Conservation (phyloP, 2,888 invertebrate species). For the Pandemis heparana region DNA sequence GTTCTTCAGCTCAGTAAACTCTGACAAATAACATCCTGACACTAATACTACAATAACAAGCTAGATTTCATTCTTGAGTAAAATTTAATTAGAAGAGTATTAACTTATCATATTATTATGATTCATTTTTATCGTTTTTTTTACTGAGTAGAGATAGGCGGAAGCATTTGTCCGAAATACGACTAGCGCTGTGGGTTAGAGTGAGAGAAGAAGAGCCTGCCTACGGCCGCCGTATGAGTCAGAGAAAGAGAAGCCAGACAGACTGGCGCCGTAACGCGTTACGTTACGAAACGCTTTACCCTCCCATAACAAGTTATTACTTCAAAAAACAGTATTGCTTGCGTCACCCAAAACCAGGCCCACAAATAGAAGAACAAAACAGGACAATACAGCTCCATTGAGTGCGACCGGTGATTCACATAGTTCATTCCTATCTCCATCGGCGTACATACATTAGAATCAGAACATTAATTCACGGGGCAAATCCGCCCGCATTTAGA, state of each 20-base stretch:
- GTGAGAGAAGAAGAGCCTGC: too few relatives aligned
- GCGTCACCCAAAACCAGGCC: background rate
- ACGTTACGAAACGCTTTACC: too few relatives aligned
- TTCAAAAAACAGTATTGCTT: too few relatives aligned
- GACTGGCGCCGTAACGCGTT: too few relatives aligned
- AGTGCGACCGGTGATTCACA: conserved; percentile 2
- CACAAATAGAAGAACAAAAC: conserved; percentile 8
- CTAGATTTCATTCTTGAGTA: background rate
- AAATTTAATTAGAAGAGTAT: background rate
- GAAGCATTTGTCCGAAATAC: too few relatives aligned
- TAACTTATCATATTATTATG: too few relatives aligned
- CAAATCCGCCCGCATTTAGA: conserved; percentile 33
- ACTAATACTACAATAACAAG: conserved; percentile 24
- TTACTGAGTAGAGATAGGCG: too few relatives aligned
- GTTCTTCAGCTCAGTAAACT: background rate
- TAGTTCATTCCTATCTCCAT: conserved; percentile 31
- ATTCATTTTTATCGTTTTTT: too few relatives aligned
- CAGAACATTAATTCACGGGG: conserved; percentile 31
- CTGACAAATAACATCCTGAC: conserved; percentile 6
- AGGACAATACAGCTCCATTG: conserved; percentile 6
- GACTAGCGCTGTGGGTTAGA: too few relatives aligned
- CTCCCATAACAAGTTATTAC: too few relatives aligned
- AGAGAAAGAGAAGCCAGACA: too few relatives aligned
- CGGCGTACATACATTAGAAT: conserved; percentile 25
- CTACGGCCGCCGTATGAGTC: too few relatives aligned